These are phyloP conservation scores for Agrypnia vestita DNA, from an alignment of 1,140 invertebrate genomes.

Conservation along the genomic window DNA sequence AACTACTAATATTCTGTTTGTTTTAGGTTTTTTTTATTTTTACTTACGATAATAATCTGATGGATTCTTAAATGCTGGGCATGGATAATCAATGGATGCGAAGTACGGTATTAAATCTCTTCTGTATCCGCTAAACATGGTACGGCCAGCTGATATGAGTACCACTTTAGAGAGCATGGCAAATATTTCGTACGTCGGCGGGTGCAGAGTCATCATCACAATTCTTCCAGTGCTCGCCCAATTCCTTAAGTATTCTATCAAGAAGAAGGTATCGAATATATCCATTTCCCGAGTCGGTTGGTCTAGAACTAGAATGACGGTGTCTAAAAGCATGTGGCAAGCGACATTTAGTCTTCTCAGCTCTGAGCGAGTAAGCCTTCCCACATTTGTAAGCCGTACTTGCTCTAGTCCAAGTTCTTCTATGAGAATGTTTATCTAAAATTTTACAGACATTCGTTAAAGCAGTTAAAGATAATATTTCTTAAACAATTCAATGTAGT, in stretches of 20 bases:
- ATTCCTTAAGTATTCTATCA: constrained; percentile 94
- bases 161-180: constrained; percentile 93
- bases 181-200: constrained; percentile 95
- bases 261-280: constrained; percentile 96
- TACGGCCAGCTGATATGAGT: constrained; percentile 89
- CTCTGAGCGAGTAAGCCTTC: constrained; percentile 88
- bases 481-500: neutral
- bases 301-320: constrained; percentile 89
- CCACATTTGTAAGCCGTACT: constrained; percentile 85
- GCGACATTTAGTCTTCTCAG: constrained; percentile 88
- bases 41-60: constrained; percentile 95
- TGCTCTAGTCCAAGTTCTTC: constrained; percentile 92
- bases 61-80: constrained; percentile 96
- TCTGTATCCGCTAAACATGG: constrained; percentile 92
- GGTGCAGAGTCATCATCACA: constrained; percentile 93
- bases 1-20: too few relatives aligned
- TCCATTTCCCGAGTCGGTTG: constrained; percentile 95
- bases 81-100: constrained; percentile 93
- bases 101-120: constrained; percentile 95
- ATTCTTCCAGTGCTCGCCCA: constrained; percentile 91
- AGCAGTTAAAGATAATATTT: constrained; percentile 6
- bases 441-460: constrained; percentile 55
- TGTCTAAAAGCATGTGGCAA: constrained; percentile 88
- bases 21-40: neutral
- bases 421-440: constrained; percentile 87